phyloP scores from a whole-genome alignment of 2,113 vertebrate genomes.

The Aramus guarauna region DNA sequence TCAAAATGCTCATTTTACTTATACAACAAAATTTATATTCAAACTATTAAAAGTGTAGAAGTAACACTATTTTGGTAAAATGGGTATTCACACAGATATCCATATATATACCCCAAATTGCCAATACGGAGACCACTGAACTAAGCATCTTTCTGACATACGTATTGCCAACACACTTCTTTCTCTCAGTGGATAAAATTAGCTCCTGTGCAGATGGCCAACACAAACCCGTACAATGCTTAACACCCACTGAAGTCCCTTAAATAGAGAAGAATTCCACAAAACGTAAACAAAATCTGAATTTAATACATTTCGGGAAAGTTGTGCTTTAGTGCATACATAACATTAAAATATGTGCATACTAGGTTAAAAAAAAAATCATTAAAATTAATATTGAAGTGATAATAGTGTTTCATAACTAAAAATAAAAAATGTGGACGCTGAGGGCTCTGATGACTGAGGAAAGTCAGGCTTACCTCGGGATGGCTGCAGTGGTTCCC shows the following conservation, averaged over 20 bases:
- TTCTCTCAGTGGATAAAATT: background rate
- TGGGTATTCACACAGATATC: background rate
- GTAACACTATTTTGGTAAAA: background rate
- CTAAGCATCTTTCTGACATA: background rate
- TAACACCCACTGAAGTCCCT: background rate
- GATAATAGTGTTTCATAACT: background rate
- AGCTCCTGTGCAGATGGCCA: background rate
- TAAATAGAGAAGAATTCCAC: background rate
- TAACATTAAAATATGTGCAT: background rate
- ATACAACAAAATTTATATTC: background rate
- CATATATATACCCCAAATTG: background rate
- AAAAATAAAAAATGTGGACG: rapidly evolving
- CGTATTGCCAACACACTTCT: background rate
- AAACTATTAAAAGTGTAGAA: background rate
- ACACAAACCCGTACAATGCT: background rate
- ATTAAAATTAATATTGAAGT: background rate
- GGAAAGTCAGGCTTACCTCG: background rate
- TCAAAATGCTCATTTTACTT: background rate
- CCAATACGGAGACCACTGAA: background rate
- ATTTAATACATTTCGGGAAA: background rate
- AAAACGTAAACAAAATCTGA: background rate
- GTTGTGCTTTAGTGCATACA: rapidly evolving
- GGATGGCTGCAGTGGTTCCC: background rate
- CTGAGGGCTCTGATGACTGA: background rate
- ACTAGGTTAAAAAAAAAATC: background rate